Evolutionary conservation across 2,888 invertebrate species (phyloP), one percentile per base, ranked within the genome.

Genomic region (Macrophya alboannulata): DNA sequence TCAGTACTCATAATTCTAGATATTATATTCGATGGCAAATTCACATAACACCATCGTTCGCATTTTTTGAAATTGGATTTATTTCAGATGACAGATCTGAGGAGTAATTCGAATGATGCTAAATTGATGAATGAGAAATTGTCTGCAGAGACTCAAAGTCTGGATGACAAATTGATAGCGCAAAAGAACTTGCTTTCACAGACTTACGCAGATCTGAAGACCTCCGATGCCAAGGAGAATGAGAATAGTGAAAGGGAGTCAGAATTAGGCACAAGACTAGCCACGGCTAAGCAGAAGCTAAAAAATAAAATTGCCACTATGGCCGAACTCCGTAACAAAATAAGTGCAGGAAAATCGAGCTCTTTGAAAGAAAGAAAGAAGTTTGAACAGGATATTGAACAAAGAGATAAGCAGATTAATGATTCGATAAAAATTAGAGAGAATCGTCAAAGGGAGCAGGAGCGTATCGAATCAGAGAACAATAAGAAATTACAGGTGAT

Each of bases 201-300:
- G 79, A 25, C 10, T 12, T 21, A 81, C 43, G 4, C 79, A 43
- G 79, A 62, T 10, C 48, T 62, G 25, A 21, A 81, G n/a, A 81
- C 12, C 15, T 25, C 1, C 15, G 5, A 62, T 51, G 6, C 43
- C 4, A 21, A 21, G 10, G 86, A 87, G 25, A 86, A 87, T 48
- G 85, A 85, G 68, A 76, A 51, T 10, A n/a, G 76, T 12, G 85
- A 85, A 71, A 21, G 4, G 2, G 83, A 87, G 74, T 68, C 87
- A 76, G 84, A 87, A 81, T 82, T 86, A 40, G 51, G 86, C n/a
- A 55, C n/a, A n/a, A 76, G 83, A 37, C 85, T 87, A 55, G 85
- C 72, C 17, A 77, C 76, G 9, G 77, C 79, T 10, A 88, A 87
- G 45, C 68, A 79, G n/a, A 71, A 87, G 31, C 17, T 86, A n/a